Conservation (phyloP, 1,140 invertebrate genomes). For the Drosophila hydei region DNA sequence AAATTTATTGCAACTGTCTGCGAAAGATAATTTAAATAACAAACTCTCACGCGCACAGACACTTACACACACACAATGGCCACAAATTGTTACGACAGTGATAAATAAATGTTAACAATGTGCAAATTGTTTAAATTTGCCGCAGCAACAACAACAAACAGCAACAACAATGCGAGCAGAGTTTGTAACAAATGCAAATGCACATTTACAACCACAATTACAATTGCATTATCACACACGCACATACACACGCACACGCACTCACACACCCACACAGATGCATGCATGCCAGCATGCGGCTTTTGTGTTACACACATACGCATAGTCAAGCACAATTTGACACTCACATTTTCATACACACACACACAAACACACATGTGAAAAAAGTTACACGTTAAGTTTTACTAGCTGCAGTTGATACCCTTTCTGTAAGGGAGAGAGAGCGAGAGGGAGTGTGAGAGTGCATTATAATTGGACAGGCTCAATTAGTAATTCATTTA, state of each 20-base stretch:
- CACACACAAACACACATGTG: constrained; percentile 1
- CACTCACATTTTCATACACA: not conserved
- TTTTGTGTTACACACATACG: constrained; percentile 33
- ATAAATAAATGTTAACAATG: constrained; percentile 59
- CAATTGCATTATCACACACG: constrained; percentile 62
- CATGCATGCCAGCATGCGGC: constrained; percentile 39
- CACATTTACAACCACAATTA: constrained; percentile 68
- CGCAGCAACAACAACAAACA: constrained; percentile 43
- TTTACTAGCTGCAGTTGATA: constrained; percentile 38
- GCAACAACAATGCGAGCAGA: constrained; percentile 50
- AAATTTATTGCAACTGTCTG: constrained; percentile 45
- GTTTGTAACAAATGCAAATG: constrained; percentile 55
- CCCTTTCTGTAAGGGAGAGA: not conserved
- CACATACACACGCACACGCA: constrained; percentile 8
- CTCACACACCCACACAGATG: constrained; percentile 1
- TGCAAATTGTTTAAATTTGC: constrained; percentile 54
- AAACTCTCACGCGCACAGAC: constrained; percentile 29
- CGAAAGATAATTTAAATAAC: constrained; percentile 46
- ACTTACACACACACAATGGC: constrained; percentile 16
- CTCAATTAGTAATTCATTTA: too few relatives aligned
- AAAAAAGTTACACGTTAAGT: constrained; percentile 48
- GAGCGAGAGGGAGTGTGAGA: not conserved
- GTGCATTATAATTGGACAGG: not conserved
- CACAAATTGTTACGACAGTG: constrained; percentile 51
- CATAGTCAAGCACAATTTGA: constrained; percentile 9